Conservation (phyloP, 64 coral and sea anemone species). For the Hydrozoanthus tunicans region DNA sequence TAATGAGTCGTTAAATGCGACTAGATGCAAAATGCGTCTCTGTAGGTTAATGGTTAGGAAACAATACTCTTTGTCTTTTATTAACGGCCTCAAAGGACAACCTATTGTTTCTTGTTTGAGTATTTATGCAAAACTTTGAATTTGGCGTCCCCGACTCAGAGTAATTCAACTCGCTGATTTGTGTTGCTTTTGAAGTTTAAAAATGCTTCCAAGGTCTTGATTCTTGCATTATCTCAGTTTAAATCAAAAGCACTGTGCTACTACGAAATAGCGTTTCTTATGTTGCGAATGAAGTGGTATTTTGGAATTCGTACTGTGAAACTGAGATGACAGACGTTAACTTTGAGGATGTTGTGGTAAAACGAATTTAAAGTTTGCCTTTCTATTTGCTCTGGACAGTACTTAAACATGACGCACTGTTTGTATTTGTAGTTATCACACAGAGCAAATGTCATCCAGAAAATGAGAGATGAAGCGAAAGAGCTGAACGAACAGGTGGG, state of each 20-base stretch:
- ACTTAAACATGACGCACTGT: not conserved
- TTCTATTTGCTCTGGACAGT: not conserved
- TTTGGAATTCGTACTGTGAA: not conserved
- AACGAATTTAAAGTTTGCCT: conserved; percentile 3
- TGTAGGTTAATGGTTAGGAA: not conserved
- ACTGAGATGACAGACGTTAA: conserved; percentile 3
- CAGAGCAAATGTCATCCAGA: conserved; percentile 51
- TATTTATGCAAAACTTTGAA: conserved; percentile 50
- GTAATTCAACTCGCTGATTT: not conserved
- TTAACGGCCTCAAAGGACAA: not conserved
- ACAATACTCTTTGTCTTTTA: conserved; percentile 45
- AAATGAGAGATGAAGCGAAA: conserved; percentile 45
- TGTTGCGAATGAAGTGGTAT: not conserved
- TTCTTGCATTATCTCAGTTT: not conserved
- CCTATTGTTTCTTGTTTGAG: not conserved
- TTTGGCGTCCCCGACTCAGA: conserved; percentile 27
- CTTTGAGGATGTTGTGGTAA: conserved; percentile 47
- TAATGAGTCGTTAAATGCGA: not conserved
- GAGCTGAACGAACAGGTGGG: conserved; percentile 29
- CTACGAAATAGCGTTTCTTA: not conserved
- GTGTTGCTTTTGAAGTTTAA: not conserved
- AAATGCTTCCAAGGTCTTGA: not conserved
- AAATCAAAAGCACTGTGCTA: not conserved
- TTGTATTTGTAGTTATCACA: conserved; percentile 38
- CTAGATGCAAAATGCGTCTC: not conserved